Evolutionary conservation across 2,113 vertebrate species (phyloP).

Genomic region (Leptocoma aspasia): DNA sequence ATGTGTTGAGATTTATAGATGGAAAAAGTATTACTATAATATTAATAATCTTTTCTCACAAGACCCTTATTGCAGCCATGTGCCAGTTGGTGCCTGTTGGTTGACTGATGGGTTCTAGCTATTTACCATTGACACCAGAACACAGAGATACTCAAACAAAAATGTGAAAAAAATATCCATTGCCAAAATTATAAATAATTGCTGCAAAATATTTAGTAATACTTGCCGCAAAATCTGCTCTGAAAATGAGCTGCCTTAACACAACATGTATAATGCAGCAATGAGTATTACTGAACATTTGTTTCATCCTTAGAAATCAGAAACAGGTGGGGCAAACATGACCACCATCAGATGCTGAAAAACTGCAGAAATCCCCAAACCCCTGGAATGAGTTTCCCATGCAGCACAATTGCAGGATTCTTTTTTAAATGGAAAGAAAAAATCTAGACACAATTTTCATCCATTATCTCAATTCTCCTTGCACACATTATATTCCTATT

Average conservation of each 20-base stretch:
- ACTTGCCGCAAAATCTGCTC: not conserved
- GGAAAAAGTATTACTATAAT: not conserved
- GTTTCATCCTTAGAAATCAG: not conserved
- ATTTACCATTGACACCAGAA: not conserved
- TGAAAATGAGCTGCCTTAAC: not conserved
- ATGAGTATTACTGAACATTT: not conserved
- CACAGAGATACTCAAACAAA: not conserved
- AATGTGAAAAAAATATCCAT: not conserved
- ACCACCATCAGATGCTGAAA: not conserved
- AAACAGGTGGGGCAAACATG: not conserved
- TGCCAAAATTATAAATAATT: not conserved
- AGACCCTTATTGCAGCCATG: not conserved
- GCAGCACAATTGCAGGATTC: not conserved
- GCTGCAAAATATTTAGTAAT: not conserved
- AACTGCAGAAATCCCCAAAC: not conserved
- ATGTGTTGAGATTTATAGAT: not conserved
- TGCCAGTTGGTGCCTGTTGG: not conserved
- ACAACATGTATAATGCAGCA: not conserved
- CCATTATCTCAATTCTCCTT: not conserved
- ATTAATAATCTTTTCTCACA: not conserved
- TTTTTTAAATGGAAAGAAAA: not conserved
- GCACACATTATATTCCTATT: not conserved
- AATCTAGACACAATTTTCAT: not conserved
- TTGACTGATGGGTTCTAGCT: not conserved
- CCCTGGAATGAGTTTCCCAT: not conserved